Percentiles rank a stretch among this genome's conserved stretches.
phyloP scores from a whole-genome alignment of 2,113 vertebrate species.

The Ariopsis seemanni region DNA sequence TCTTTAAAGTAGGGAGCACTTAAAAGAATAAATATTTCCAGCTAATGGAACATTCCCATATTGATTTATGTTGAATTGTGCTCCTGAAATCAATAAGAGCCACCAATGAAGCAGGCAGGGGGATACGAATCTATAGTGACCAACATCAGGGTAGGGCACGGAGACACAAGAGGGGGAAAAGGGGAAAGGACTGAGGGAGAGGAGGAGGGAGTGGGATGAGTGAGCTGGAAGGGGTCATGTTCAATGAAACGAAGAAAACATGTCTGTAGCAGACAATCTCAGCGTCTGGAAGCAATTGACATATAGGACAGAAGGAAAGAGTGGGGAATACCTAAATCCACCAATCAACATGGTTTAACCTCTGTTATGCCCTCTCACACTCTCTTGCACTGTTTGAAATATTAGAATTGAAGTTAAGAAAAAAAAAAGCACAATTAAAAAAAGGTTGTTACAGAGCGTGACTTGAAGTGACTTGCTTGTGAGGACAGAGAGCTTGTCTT shows the following conservation, averaged over 20 bases:
- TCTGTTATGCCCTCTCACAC: background rate
- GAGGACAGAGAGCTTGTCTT: background rate
- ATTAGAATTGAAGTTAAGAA: background rate
- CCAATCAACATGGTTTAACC: conserved; percentile 13
- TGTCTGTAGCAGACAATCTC: conserved; percentile 8
- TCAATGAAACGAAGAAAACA: conserved; percentile 38
- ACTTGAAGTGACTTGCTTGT: too few species aligned
- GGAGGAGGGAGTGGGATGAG: background rate
- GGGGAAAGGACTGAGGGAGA: background rate
- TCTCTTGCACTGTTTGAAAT: background rate
- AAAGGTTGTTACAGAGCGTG: background rate
- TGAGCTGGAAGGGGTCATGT: conserved; percentile 23
- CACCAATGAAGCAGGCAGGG: conserved; percentile 34
- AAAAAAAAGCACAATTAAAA: conserved; percentile 12
- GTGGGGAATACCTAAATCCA: background rate
- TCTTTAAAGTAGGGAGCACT: conserved; percentile 21
- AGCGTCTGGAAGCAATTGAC: conserved; percentile 67
- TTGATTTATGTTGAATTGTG: conserved; percentile 47
- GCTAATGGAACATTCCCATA: conserved; percentile 51
- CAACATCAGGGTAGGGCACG: background rate
- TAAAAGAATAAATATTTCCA: conserved; percentile 38
- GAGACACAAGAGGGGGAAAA: background rate
- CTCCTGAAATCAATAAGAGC: conserved; percentile 40
- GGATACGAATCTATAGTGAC: conserved; percentile 8
- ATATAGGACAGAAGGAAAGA: background rate